These are phyloP conservation scores for Plebejus argus DNA, from an alignment of 2,888 invertebrate species.

Conservation along the genomic window DNA sequence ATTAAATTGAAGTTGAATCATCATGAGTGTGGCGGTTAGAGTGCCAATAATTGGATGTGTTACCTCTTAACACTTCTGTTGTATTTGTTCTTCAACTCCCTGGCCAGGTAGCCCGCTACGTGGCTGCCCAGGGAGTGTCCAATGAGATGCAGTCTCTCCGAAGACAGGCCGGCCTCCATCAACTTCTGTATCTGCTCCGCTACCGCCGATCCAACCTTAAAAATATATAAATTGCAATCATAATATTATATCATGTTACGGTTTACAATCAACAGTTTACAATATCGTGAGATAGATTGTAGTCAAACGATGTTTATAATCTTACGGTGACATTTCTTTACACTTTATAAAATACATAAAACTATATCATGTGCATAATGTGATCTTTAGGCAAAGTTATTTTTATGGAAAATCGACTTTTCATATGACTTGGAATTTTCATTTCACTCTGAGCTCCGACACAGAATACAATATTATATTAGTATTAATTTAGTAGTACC, in stretches of 20 bases:
- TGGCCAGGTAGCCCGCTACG: constrained; percentile 72
- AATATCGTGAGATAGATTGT: too few relatives aligned
- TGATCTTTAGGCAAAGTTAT: too few relatives aligned
- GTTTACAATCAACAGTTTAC: too few relatives aligned
- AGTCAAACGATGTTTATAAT: too few relatives aligned
- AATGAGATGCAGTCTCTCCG: constrained; percentile 68
- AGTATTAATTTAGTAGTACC: too few relatives aligned
- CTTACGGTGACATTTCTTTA: too few relatives aligned
- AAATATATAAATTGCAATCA: background rate
- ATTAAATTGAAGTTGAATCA: background rate
- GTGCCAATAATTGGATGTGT: constrained; percentile 27
- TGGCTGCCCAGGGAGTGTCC: constrained; percentile 78
- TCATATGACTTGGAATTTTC: too few relatives aligned
- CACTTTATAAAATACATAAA: too few relatives aligned
- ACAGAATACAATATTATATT: too few relatives aligned
- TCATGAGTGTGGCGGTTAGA: background rate
- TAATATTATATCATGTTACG: background rate
- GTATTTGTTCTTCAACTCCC: constrained; percentile 68
- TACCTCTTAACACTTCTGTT: constrained; percentile 68
- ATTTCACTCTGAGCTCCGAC: background rate
- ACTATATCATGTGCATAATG: too few relatives aligned
- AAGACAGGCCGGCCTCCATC: constrained; percentile 58
- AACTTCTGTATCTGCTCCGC: constrained; percentile 66
- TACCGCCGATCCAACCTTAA: constrained; percentile 59
- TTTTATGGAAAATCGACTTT: too few relatives aligned